These are phyloP conservation scores for Pheucticus melanocephalus DNA, from an alignment of 2,113 vertebrate species.

Conservation along the genomic window DNA sequence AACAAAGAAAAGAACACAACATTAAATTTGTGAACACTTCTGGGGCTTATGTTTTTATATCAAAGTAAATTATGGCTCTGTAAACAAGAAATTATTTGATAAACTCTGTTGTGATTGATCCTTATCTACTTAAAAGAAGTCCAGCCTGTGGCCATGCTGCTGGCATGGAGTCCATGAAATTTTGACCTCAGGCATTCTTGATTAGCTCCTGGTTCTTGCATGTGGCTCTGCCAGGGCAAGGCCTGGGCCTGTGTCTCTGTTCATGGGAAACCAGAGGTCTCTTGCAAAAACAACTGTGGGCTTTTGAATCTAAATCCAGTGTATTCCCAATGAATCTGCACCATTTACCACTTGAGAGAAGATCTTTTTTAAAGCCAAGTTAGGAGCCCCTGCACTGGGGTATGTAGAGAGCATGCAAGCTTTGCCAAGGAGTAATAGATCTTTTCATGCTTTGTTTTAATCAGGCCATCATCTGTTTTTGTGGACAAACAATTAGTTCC, in stretches of 20 bases:
- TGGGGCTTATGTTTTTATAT: not conserved
- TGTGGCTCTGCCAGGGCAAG: not conserved
- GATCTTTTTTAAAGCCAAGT: not conserved
- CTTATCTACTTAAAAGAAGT: not conserved
- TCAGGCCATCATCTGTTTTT: not conserved
- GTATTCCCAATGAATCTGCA: not conserved
- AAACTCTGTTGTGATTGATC: not conserved
- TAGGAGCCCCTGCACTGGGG: not conserved
- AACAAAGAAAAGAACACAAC: not conserved
- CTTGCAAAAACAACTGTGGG: not conserved
- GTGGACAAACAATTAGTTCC: not conserved
- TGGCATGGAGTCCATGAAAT: not conserved
- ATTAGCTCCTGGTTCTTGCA: not conserved
- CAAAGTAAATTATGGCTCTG: not conserved
- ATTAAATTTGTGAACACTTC: not conserved
- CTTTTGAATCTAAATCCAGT: not conserved
- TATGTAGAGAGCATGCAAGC: rapidly evolving
- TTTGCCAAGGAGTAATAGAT: not conserved
- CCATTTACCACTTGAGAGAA: not conserved
- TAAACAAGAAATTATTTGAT: not conserved
- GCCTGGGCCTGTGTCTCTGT: not conserved
- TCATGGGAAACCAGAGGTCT: not conserved
- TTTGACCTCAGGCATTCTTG: not conserved
- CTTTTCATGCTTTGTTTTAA: not conserved
- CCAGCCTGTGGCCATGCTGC: rapidly evolving